Percentiles rank a stretch among this genome's conserved stretches.
Evolutionary conservation across 2,113 vertebrate genomes (phyloP).

Genomic region (Calidris pygmaea): DNA sequence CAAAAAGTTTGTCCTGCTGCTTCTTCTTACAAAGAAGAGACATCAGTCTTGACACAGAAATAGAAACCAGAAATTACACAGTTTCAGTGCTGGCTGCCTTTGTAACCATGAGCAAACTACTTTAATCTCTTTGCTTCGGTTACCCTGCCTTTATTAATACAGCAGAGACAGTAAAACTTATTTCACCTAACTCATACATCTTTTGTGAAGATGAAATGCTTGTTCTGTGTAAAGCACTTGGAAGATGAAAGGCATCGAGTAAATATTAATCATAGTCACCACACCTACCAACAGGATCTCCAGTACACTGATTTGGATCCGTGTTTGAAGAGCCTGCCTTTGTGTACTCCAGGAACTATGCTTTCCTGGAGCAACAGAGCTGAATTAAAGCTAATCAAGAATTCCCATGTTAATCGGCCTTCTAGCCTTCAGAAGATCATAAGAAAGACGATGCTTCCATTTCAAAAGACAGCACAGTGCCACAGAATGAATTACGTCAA

Average conservation of each 20-base stretch:
- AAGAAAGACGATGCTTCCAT: constrained; percentile 31
- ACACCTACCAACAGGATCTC: constrained; percentile 52
- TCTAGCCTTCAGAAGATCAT: constrained; percentile 20
- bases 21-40: not conserved
- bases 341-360: constrained; percentile 24
- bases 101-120: not conserved
- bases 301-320: not conserved
- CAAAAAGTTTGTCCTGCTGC: not conserved
- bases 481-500: not conserved
- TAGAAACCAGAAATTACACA: not conserved
- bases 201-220: constrained; percentile 31
- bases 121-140: constrained; percentile 2
- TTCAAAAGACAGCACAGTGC: constrained; percentile 24
- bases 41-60: not conserved
- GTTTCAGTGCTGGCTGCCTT: not conserved
- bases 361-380: constrained; percentile 1
- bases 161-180: not conserved
- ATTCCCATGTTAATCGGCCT: constrained; percentile 29
- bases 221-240: constrained; percentile 25
- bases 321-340: constrained; percentile 23
- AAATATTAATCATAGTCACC: constrained; percentile 53
- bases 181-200: not conserved
- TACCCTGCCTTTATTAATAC: constrained; percentile 26
- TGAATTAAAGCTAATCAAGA: constrained; percentile 57
- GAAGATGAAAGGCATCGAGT: constrained; percentile 44